Base-by-base conservation (phyloP, 2,888 invertebrate genomes). In the Dugesia japonica region DNA sequence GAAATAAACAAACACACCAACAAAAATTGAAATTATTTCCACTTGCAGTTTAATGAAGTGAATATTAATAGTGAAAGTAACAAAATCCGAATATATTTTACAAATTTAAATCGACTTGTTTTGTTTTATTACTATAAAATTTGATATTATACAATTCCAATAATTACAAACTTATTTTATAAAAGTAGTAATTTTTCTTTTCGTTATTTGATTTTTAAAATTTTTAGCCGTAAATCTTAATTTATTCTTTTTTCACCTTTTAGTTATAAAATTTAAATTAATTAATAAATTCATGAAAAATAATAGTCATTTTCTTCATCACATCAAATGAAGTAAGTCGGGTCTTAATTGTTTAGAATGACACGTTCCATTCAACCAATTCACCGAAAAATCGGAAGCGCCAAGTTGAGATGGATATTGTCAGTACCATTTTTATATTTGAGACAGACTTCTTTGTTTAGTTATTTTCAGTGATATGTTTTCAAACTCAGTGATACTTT, bases 301-400 rank as follows among this genome's bases (percentile, higher is more conserved):
- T 20, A 1, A 56, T 56, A 56, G 31, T 31, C 13, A 56, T 56
- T 56, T 56, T 56, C 56, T 56, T 56, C 23, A 56, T 56, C 56
- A 56, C 56, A 56, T 56, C 56, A 56, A 56, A 9, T 23, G 56
- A 56, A 23, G 56, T 56, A 56, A 20, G n/a, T 56, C 56, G 56
- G 56, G 56, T 56, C 56, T 56, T 56, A 56, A 56, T 56, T 56
- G 56, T 56, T 56, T 56, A 56, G 23, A 56, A 56, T 56, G 56
- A 56, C 56, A 56, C 56, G 56, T 56, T 56, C 56, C 56, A 56
- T 56, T 56, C 56, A 56, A 56, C 56, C 56, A 56, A 56, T 56
- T 56, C n/a, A 56, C 56, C 23, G 56, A 56, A 56, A 56, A 13
- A 56, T 56, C 56, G 56, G 56, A 56, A 56, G 56, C 56, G 56